These are phyloP conservation scores for Parotocinclus haroldoi DNA, from an alignment of 2,797 vertebrate genomes.

Conservation along the genomic window DNA sequence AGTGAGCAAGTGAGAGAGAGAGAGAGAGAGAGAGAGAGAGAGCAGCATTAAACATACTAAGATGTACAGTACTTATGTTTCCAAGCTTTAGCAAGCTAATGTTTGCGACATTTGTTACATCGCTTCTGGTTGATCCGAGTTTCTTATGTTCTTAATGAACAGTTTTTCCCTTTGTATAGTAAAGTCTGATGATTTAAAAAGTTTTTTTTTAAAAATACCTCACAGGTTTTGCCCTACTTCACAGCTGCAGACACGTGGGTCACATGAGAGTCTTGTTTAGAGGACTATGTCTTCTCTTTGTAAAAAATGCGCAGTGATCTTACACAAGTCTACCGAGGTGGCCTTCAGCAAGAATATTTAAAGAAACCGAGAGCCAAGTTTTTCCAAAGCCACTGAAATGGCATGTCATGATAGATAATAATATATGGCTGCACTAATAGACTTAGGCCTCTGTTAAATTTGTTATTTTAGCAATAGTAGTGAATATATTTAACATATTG, in stretches of 20 bases:
- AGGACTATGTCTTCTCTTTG: conserved; percentile 24
- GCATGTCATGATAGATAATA: conserved; percentile 18
- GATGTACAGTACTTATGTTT: no score
- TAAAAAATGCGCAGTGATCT: conserved; percentile 37
- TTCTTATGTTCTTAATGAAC: no score
- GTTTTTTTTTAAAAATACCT: conserved; percentile 38
- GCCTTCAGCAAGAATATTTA: conserved; percentile 35
- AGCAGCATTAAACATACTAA: neutral
- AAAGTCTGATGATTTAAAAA: conserved; percentile 45
- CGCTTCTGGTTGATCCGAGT: no score
- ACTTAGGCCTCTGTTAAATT: no score
- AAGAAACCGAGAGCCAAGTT: conserved; percentile 25
- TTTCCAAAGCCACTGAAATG: conserved; percentile 27
- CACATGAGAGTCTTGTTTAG: conserved; percentile 13
- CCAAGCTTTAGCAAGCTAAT: no score
- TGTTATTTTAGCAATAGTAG: no score
- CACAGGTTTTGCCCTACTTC: no score
- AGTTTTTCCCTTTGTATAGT: no score
- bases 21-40: conserved; percentile 59
- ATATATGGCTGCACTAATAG: no score
- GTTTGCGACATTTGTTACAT: no score
- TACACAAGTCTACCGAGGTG: conserved; percentile 32
- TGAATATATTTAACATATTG: no score
- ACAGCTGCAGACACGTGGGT: no score
- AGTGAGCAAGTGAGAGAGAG: conserved; percentile 45